phyloP scores from a whole-genome alignment of 1,140 invertebrate species.

The Drosophila repletoides region DNA sequence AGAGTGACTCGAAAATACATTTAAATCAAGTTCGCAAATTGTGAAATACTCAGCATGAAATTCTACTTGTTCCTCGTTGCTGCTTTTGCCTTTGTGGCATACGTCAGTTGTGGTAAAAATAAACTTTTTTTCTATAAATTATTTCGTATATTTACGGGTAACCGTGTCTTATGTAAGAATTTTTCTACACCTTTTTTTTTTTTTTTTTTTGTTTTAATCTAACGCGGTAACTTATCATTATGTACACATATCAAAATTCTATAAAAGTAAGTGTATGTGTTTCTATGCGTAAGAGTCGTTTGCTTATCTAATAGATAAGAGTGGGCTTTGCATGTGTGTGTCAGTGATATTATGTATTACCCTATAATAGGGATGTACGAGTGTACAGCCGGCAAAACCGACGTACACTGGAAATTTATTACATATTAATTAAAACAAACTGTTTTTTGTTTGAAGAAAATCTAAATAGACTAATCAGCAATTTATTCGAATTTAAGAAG shows the following conservation, averaged over 20 bases:
- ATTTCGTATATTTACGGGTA: background rate
- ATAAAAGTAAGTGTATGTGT: background rate
- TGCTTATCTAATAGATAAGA: background rate
- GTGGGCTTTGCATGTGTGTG: background rate
- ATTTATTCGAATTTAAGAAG: too few species aligned
- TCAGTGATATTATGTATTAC: background rate
- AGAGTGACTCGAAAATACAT: background rate
- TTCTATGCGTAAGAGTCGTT: background rate
- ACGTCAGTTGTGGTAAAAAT: conserved; percentile 62
- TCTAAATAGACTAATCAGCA: too few species aligned
- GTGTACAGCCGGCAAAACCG: conserved; percentile 6
- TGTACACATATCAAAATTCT: background rate
- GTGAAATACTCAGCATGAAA: conserved; percentile 48
- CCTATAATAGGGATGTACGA: background rate
- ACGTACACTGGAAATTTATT: too few species aligned
- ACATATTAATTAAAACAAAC: too few species aligned
- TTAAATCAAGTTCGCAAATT: background rate
- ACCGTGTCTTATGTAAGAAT: conserved; percentile 37
- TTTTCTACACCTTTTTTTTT: background rate
- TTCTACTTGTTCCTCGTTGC: conserved; percentile 45
- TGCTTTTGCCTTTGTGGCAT: conserved; percentile 52
- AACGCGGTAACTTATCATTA: conserved; percentile 32
- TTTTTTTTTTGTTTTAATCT: conserved; percentile 15
- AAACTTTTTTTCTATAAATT: background rate
- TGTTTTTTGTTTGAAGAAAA: too few species aligned